Evolutionary conservation across 1,140 invertebrate species (phyloP).

Genomic region (Laupala kohalensis): DNA sequence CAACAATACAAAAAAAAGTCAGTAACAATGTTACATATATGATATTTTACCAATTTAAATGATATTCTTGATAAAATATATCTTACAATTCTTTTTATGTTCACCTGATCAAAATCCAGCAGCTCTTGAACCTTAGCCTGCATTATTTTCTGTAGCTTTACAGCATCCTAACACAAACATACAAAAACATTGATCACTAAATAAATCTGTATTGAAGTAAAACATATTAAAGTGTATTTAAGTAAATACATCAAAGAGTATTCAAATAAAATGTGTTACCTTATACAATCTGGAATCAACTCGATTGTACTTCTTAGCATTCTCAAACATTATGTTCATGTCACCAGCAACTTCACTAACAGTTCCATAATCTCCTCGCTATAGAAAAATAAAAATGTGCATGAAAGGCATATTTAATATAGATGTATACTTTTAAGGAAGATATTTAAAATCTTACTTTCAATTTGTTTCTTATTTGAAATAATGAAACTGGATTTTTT

Average conservation of each 20-base stretch:
- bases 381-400: conserved; percentile 19
- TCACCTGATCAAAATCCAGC: conserved; percentile 58
- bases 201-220: no score
- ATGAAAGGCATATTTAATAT: not conserved
- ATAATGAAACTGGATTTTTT: conserved; percentile 85
- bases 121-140: conserved; percentile 73
- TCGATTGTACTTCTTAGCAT: conserved; percentile 89
- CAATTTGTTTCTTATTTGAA: conserved; percentile 84
- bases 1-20: no score
- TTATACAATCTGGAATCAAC: conserved; percentile 78
- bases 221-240: no score
- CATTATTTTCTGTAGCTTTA: conserved; percentile 70
- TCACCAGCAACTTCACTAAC: conserved; percentile 85
- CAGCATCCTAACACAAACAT: conserved; percentile 46
- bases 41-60: no score
- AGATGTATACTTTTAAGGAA: not conserved
- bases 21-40: no score
- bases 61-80: no score
- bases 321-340: conserved; percentile 97
- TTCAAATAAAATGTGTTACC: conserved; percentile 28
- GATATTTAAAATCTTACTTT: conserved; percentile 36
- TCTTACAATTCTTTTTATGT: no score
- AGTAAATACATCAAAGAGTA: not conserved
- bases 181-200: no score
- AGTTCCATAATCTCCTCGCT: conserved; percentile 70